phyloP scores from a whole-genome alignment of 2,797 vertebrate genomes.

The Platyrinchus mystaceus region DNA sequence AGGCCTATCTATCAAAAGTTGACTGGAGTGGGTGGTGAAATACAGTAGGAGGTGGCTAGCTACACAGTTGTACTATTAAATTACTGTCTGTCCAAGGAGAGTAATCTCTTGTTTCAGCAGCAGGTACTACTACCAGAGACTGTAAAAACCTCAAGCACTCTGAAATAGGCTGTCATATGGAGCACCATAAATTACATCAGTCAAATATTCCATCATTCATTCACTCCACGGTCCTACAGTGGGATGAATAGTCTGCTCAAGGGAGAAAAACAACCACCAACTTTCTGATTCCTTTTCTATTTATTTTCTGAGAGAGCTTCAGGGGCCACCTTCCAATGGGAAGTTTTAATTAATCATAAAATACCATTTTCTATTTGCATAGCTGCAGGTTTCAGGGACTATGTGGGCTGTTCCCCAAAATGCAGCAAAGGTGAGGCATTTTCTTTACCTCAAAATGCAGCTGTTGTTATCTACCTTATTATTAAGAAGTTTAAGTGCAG shows the following conservation, averaged over 20 bases:
- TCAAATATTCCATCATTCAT: slow-evolving; percentile 72
- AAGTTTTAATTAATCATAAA: slow-evolving; percentile 54
- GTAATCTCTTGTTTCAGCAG: slow-evolving; percentile 78
- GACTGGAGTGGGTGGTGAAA: slow-evolving; percentile 62
- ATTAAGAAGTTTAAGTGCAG: slow-evolving; percentile 41
- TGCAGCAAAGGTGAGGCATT: not conserved
- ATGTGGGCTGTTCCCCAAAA: not conserved
- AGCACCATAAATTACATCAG: slow-evolving; percentile 74
- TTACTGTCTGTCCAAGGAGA: slow-evolving; percentile 74
- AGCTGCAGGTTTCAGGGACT: not conserved
- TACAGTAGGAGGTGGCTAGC: slow-evolving; percentile 63
- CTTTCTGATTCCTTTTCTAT: slow-evolving; percentile 51
- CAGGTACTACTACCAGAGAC: slow-evolving; percentile 70
- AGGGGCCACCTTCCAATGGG: not conserved
- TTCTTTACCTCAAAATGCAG: not conserved
- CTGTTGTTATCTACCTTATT: slow-evolving; percentile 11
- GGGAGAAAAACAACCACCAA: slow-evolving; percentile 17
- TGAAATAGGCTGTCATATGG: slow-evolving; percentile 71
- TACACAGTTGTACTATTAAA: slow-evolving; percentile 72
- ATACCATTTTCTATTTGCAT: not conserved
- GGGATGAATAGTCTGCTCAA: slow-evolving; percentile 58
- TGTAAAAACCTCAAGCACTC: slow-evolving; percentile 72
- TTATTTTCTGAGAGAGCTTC: slow-evolving; percentile 30
- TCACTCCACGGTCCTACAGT: slow-evolving; percentile 12
- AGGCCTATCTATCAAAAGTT: slow-evolving; percentile 66